Evolutionary conservation across 2,797 vertebrate species (phyloP), one percentile per base, ranked within the genome.

Genomic region (Epinephelus awoara): DNA sequence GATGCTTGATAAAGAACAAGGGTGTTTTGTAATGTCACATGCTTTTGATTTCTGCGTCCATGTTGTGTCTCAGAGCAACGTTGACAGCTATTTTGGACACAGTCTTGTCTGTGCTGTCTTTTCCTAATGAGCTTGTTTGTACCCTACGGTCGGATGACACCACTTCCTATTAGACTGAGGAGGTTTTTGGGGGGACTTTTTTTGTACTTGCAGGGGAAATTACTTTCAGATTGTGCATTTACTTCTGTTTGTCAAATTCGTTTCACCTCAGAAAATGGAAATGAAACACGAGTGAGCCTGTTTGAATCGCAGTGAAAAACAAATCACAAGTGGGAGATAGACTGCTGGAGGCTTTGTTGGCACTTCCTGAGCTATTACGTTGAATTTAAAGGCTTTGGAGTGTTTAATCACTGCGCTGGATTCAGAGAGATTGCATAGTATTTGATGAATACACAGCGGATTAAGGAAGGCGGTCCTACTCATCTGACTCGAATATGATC

Each of bases 201-300:
- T 69, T 77, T 25, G 27, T 50, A 59, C 55, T 83, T 57, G 25
- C 38, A 0, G 14, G 67, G 68, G 38, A 89, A 92, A 91, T 83
- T 17, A 72, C 71, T 86, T 72, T 85, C 46, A 59, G 56, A 72
- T 51, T 62, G n/a, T 70, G 51, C 64, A 23, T 89, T 82, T 58
- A 75, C 58, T 65, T 74, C 42, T 85, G 75, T 89, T 81, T 90
- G 79, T 90, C 72, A 79, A 77, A 89, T 87, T 67, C 1, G 9
- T 76, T 86, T 83, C 49, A 88, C 47, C 47, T 74, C 67, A 63
- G 46, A 85, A 77, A 18, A 23, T 46, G 46, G 55, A 67, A 82
- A 84, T 66, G 54, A 82, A 85, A 79, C 46, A 75, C 50, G 66
- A 79, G 64, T 51, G 23, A 55, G 72, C 12, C n/a, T 58, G 63